A percentile compares a stretch with the other conserved stretches of the same genome.
Conservation (phyloP, 2,888 invertebrate genomes). For the Dascillus cervinus region DNA sequence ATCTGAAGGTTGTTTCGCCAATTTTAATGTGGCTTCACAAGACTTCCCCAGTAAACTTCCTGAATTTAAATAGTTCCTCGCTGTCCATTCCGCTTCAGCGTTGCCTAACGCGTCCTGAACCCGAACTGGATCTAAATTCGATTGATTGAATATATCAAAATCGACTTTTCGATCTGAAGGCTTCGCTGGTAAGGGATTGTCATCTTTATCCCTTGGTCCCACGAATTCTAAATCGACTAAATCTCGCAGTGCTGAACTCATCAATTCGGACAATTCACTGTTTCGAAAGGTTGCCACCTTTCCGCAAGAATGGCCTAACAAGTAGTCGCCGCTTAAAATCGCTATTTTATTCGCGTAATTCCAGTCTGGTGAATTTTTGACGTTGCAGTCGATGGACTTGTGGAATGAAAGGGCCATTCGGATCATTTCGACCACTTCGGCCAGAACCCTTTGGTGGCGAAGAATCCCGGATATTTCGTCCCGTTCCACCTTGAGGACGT, state of each 20-base stretch:
- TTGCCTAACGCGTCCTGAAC: slow-evolving; percentile 44
- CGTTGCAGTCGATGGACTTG: slow-evolving; percentile 61
- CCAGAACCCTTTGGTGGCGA: slow-evolving; percentile 78
- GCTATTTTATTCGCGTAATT: slow-evolving; percentile 93
- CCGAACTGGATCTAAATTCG: slow-evolving; percentile 24
- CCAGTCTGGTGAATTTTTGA: too few species aligned
- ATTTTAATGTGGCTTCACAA: slow-evolving; percentile 73
- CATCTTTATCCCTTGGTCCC: slow-evolving; percentile 76
- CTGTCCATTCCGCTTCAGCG: slow-evolving; percentile 70
- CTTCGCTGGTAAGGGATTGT: slow-evolving; percentile 67
- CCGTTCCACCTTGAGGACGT: too few species aligned
- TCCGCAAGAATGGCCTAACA: slow-evolving; percentile 81
- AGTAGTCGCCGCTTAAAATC: slow-evolving; percentile 78
- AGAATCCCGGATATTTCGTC: slow-evolving; percentile 75
- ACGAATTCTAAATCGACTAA: slow-evolving; percentile 83
- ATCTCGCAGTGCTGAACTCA: slow-evolving; percentile 81
- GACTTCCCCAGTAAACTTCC: slow-evolving; percentile 71
- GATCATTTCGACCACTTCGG: slow-evolving; percentile 94
- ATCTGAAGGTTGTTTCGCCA: slow-evolving; percentile 68
- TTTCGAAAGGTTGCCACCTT: slow-evolving; percentile 74
- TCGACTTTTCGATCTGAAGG: slow-evolving; percentile 37
- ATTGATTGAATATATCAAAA: slow-evolving; percentile 23
- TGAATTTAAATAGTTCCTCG: slow-evolving; percentile 66
- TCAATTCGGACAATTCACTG: slow-evolving; percentile 74
- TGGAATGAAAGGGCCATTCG: slow-evolving; percentile 85